Percentiles rank a stretch among this genome's conserved stretches.
phyloP scores from a whole-genome alignment of 2,888 invertebrate species.

The Aphidoletes aphidimyza region DNA sequence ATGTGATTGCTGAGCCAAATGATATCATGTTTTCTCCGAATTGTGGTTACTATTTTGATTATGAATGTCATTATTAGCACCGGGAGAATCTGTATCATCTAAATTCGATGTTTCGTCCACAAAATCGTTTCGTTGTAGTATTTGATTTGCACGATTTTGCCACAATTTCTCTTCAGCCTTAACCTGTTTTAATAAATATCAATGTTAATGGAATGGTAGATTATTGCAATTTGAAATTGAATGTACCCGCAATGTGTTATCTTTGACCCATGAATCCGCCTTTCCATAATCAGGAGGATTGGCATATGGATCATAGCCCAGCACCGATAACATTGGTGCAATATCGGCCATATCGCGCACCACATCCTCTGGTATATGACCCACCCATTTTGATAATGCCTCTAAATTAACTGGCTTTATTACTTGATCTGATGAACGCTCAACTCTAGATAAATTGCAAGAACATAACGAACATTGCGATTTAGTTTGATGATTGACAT shows the following conservation, averaged over 20 bases:
- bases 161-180: constrained; percentile 66
- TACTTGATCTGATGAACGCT: constrained; percentile 97
- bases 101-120: constrained; percentile 53
- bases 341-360: constrained; percentile 90
- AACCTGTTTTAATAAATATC: constrained; percentile 60
- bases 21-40: constrained; percentile 29
- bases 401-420: constrained; percentile 98
- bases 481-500: no score
- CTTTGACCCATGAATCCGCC: constrained; percentile 80
- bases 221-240: neutral
- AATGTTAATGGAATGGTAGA: neutral
- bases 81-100: constrained; percentile 55
- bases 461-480: no score
- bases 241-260: constrained; percentile 70
- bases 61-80: constrained; percentile 20
- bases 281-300: constrained; percentile 96
- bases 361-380: constrained; percentile 87
- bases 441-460: constrained; percentile 76
- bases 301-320: constrained; percentile 95
- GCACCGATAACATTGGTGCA: constrained; percentile 92
- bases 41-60: constrained; percentile 4
- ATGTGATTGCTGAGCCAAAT: neutral
- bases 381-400: constrained; percentile 93
- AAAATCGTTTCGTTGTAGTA: constrained; percentile 61
- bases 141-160: constrained; percentile 66